Percentiles rank a stretch among this genome's conserved stretches.
Conservation (phyloP, 2,888 invertebrate species). For the Plebejus melissa region DNA sequence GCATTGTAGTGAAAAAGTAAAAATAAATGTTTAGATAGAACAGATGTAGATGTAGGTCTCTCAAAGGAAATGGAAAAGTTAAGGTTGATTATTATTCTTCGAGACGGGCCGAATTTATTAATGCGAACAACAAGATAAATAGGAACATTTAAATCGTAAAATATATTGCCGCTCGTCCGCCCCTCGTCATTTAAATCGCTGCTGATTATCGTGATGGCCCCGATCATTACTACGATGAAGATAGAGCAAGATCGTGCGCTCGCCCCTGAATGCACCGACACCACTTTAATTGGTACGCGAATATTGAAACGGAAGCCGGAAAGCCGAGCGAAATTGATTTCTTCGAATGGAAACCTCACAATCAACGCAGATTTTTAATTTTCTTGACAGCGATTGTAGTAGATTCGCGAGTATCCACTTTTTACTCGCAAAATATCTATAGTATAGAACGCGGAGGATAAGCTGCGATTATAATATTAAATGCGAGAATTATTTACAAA, state of each 20-base stretch:
- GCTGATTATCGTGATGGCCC: slow-evolving; percentile 13
- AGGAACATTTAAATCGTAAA: slow-evolving; percentile 18
- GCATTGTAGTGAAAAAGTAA: too few relatives aligned
- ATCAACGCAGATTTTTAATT: slow-evolving; percentile 18
- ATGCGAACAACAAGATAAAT: slow-evolving; percentile 9
- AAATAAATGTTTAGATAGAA: too few relatives aligned
- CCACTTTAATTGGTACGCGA: slow-evolving; percentile 14
- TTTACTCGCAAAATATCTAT: neutral
- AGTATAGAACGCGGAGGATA: neutral
- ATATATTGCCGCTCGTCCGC: slow-evolving; percentile 5
- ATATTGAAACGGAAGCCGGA: slow-evolving; percentile 4
- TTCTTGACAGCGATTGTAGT: neutral
- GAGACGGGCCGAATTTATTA: slow-evolving; percentile 5
- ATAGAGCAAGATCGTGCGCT: slow-evolving; percentile 6
- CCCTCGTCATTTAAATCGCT: slow-evolving; percentile 19
- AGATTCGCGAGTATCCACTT: neutral
- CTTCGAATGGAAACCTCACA: slow-evolving; percentile 10
- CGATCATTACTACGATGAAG: neutral
- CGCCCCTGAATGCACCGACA: slow-evolving; percentile 11
- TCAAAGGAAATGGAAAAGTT: neutral
- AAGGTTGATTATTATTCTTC: slow-evolving; percentile 9
- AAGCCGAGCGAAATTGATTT: slow-evolving; percentile 15
- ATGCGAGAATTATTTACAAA: slow-evolving; percentile 28
- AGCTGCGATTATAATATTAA: slow-evolving; percentile 22
- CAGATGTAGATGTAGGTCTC: neutral